Evolutionary conservation across 2,888 invertebrate species (phyloP).

Genomic region (Cephus pulcher): DNA sequence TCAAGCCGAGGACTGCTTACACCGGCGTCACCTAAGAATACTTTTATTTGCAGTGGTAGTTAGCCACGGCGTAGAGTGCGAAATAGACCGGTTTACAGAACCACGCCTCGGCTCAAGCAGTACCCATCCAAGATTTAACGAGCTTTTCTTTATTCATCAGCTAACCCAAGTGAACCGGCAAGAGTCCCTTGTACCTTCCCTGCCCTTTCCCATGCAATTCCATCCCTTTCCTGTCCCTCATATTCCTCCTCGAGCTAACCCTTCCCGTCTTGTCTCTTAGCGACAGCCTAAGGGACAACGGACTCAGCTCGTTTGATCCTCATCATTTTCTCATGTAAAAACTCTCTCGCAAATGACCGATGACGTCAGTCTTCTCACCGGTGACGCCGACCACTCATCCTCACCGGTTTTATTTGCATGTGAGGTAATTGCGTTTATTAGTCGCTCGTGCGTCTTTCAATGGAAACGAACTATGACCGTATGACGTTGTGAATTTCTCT

Average conservation of each 20-base stretch:
- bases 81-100: background rate
- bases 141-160: background rate
- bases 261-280: background rate
- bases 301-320: slow-evolving; percentile 1
- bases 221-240: background rate
- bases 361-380: slow-evolving; percentile 45
- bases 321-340: slow-evolving; percentile 27
- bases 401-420: slow-evolving; percentile 47
- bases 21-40: background rate
- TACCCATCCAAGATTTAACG: background rate
- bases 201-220: background rate
- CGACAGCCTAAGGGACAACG: background rate
- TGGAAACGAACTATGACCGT: slow-evolving; percentile 25
- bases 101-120: background rate
- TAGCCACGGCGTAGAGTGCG: slow-evolving; percentile 13
- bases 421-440: slow-evolving; percentile 51
- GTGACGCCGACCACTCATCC: slow-evolving; percentile 37
- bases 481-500: background rate
- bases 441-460: slow-evolving; percentile 35
- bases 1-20: slow-evolving; percentile 11
- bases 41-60: slow-evolving; percentile 37
- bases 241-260: background rate
- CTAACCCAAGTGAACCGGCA: background rate
- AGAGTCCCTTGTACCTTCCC: background rate
- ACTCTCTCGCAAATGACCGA: background rate